Evolutionary conservation across 2,797 vertebrate species (phyloP).

Genomic region (Rhinophrynus dorsalis): DNA sequence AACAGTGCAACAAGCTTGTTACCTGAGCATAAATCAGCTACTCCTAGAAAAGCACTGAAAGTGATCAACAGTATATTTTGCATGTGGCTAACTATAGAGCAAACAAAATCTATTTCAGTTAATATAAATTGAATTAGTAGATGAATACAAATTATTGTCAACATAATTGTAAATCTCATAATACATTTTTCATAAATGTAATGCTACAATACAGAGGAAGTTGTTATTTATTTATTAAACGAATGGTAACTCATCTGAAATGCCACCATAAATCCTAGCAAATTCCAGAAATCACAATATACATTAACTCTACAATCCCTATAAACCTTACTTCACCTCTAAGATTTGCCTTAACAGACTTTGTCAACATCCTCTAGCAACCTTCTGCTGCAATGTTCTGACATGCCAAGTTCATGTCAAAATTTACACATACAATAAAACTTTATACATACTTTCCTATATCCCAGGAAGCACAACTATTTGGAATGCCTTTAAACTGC

Average conservation of each 20-base stretch:
- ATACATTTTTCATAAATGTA: no score
- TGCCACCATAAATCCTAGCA: not conserved
- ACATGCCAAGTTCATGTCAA: constrained; percentile 19
- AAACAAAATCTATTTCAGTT: not conserved
- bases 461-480: constrained; percentile 5
- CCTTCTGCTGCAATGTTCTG: not conserved
- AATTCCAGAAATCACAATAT: not conserved
- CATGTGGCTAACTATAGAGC: not conserved
- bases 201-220: no score
- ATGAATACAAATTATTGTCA: not conserved
- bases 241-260: not conserved
- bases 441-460: constrained; percentile 8
- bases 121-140: no score
- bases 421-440: constrained; percentile 28
- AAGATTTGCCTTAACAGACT: not conserved
- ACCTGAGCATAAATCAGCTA: no score
- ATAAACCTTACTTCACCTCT: constrained; percentile 2
- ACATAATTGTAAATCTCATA: no score
- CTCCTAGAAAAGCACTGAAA: not conserved
- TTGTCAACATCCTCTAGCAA: not conserved
- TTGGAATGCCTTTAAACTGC: constrained; percentile 5
- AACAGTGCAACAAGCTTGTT: no score
- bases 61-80: no score
- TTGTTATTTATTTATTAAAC: no score
- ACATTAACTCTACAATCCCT: not conserved